Evolutionary conservation across 2,888 invertebrate species (phyloP), one percentile per base, ranked within the genome.

Genomic region (Dinocampus coccinellae): DNA sequence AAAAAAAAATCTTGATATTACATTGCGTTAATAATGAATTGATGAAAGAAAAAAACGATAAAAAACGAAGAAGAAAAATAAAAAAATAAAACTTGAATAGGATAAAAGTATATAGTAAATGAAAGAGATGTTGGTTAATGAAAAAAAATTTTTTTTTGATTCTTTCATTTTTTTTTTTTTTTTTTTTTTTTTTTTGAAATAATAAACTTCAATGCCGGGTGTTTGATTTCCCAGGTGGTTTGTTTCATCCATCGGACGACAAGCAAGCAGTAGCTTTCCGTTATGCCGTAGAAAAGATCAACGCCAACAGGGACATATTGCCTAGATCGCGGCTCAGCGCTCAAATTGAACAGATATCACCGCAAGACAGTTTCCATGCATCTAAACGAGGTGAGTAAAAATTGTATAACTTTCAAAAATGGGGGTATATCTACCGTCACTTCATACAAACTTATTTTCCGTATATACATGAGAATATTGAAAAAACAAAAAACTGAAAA

Each of bases 321-420:
- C 94, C 95, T 29, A 90, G 96, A 83, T 95, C 96, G n/a, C 93
- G 95, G 83, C 90, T 98, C 67, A 92, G 94, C 73, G 95, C 95
- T 34, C 95, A 96, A 90, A 94, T 97, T 73, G 96, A 97, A 88
- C 93, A 93, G 81, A 94, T 97, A 84, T 94, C 94, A 62, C 94
- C 95, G 0, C 95, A 95, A 83, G 97, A 97, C 88, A 97, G 97
- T 87, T 97, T 97, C 85, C 95, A 95, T 86, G 96, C 97, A 64
- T 96, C 97, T 20, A 97, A 97, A 89, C 91, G 96, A 92, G 97
- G 97, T 97, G 88, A 89, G 88, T 87, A n/a, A 6, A 20, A n/a
- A 34, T 20, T 20, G 11, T 53, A 7, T 29, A 36, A 36, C 20
- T 57, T 34, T 20, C 22, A 33, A 52, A 52, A 34, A 3, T n/a